A percentile compares a stretch with the other conserved stretches of the same genome.
Evolutionary conservation across 2,797 vertebrate species (phyloP).

Genomic region (Triplophysa yarkandensis): DNA sequence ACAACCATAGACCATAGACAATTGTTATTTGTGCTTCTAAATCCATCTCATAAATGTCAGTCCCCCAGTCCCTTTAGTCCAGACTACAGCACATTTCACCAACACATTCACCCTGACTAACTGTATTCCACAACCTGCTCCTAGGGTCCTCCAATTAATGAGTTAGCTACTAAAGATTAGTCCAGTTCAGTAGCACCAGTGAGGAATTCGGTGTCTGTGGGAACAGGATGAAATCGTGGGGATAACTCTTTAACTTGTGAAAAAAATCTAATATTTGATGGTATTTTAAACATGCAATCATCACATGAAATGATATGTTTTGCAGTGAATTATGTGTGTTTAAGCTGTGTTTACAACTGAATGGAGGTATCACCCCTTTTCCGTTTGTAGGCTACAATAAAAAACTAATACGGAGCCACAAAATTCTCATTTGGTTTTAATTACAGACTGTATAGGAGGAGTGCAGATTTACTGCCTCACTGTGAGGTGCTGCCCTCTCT

Average conservation of each 20-base stretch:
- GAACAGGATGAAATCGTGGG: constrained; percentile 39
- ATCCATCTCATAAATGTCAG: constrained; percentile 47
- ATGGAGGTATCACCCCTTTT: constrained; percentile 33
- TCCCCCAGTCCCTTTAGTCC: constrained; percentile 27
- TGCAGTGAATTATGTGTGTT: constrained; percentile 4
- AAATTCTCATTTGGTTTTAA: constrained; percentile 63
- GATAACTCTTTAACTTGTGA: constrained; percentile 37
- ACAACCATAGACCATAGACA: constrained; percentile 31
- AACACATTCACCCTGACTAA: constrained; percentile 15
- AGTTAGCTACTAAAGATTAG: constrained; percentile 27
- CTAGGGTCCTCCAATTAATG: constrained; percentile 23
- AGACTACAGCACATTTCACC: constrained; percentile 39
- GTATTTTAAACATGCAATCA: constrained; percentile 50
- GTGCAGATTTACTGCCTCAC: constrained; percentile 52
- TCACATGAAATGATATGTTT: constrained; percentile 35
- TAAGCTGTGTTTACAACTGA: constrained; percentile 12
- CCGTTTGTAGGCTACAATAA: constrained; percentile 57
- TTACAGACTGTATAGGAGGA: constrained; percentile 50
- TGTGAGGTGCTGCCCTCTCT: constrained; percentile 35
- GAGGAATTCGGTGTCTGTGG: constrained; percentile 36
- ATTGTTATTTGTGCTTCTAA: constrained; percentile 50
- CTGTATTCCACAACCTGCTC: constrained; percentile 15
- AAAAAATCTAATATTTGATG: constrained; percentile 52
- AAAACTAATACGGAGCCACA: constrained; percentile 58
- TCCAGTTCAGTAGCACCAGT: constrained; percentile 27